These are phyloP conservation scores for Ptilorrhoa leucosticta DNA, from an alignment of 2,113 vertebrate genomes.

Conservation along the genomic window DNA sequence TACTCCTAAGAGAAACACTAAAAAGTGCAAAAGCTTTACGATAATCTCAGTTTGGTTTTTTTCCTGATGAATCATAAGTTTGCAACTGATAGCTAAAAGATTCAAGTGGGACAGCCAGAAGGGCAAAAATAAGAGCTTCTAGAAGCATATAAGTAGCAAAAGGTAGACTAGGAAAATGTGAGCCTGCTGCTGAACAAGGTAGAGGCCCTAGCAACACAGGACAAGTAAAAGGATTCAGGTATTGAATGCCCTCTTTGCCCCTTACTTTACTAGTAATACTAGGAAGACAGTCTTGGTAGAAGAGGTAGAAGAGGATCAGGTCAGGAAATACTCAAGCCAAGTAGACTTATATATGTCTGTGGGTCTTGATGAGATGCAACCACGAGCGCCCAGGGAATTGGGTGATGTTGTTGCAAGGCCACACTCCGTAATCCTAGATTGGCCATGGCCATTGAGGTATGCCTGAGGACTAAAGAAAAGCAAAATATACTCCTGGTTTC, in stretches of 20 bases:
- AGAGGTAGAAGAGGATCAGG: not conserved
- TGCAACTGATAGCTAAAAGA: not conserved
- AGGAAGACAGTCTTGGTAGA: not conserved
- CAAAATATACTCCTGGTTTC: not conserved
- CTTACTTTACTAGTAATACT: not conserved
- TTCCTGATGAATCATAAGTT: not conserved
- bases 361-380: not conserved
- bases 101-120: not conserved
- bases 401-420: not conserved
- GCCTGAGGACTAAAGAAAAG: not conserved
- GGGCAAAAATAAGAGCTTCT: not conserved
- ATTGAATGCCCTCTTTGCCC: not conserved
- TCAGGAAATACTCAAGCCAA: not conserved
- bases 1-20: not conserved
- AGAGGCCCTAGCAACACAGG: no score
- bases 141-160: not conserved
- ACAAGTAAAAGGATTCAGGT: not conserved
- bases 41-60: not conserved
- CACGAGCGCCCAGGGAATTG: accelerated
- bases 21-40: not conserved
- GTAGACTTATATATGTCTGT: accelerated
- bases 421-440: not conserved
- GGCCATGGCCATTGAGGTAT: no score
- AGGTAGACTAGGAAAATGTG: not conserved
- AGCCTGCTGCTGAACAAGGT: not conserved